Conservation (phyloP, 2,113 vertebrate genomes). For the Ptyas mucosa region DNA sequence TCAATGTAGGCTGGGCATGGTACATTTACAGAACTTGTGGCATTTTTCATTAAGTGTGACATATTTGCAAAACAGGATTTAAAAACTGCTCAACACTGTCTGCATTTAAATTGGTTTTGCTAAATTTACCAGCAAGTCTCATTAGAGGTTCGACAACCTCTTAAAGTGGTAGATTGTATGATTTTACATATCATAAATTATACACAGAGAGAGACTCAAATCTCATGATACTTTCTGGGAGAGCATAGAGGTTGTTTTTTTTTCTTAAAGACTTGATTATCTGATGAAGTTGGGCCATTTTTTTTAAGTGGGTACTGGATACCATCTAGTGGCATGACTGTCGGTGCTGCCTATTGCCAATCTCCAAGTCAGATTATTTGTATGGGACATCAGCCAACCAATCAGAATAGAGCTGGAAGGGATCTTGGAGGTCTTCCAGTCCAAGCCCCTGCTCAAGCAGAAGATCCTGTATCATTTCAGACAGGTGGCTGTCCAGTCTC, state of each 20-base stretch:
- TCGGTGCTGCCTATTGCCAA: background rate
- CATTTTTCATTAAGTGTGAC: background rate
- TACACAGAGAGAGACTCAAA: background rate
- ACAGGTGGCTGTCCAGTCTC: background rate
- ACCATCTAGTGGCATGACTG: background rate
- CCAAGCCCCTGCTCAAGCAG: background rate
- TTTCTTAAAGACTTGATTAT: background rate
- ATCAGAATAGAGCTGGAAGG: background rate
- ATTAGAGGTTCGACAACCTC: background rate
- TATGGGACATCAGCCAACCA: background rate
- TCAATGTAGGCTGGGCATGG: background rate
- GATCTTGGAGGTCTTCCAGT: background rate
- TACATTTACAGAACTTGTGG: background rate
- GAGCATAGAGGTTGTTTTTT: background rate
- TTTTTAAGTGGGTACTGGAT: background rate
- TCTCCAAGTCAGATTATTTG: background rate
- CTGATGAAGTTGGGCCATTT: background rate
- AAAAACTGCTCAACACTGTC: background rate
- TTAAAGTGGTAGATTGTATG: background rate
- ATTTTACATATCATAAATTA: background rate
- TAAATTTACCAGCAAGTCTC: background rate
- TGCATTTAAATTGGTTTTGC: background rate
- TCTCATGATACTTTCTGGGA: background rate
- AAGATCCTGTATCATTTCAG: background rate
- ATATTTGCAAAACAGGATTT: background rate